phyloP scores from a whole-genome alignment of 2,797 vertebrate species.

The Enteromius afrohamiltoni region DNA sequence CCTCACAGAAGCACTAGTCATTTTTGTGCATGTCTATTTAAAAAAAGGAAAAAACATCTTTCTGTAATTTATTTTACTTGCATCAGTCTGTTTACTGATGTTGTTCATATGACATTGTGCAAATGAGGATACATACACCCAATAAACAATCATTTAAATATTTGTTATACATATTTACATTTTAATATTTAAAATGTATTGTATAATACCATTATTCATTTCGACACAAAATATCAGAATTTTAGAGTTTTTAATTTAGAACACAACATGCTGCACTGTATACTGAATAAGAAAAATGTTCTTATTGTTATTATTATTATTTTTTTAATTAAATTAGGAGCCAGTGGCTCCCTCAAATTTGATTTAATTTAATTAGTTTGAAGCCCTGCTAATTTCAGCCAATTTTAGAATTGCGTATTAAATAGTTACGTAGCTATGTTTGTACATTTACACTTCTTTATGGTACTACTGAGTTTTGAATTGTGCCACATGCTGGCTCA shows the following conservation, averaged over 20 bases:
- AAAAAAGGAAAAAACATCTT: background rate
- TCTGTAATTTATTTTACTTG: background rate
- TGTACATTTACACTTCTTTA: background rate
- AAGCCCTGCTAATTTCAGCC: background rate
- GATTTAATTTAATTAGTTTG: background rate
- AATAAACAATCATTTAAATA: background rate
- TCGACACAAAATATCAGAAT: background rate
- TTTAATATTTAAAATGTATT: background rate
- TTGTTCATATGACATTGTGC: background rate
- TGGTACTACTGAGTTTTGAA: background rate
- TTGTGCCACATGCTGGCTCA: constrained; percentile 5
- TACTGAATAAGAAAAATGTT: too few species aligned
- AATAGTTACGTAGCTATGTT: background rate
- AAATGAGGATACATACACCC: background rate
- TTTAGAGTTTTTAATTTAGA: background rate
- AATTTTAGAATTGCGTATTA: background rate
- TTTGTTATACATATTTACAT: too few species aligned
- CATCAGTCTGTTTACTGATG: background rate
- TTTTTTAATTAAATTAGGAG: background rate
- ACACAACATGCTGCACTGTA: too few species aligned
- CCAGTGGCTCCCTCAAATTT: background rate
- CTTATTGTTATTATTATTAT: too few species aligned
- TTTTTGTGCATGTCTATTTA: background rate
- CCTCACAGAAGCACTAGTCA: background rate
- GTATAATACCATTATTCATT: background rate